Evolutionary conservation across 2,797 vertebrate genomes (phyloP).

Genomic region (Chloroceryle amazona): DNA sequence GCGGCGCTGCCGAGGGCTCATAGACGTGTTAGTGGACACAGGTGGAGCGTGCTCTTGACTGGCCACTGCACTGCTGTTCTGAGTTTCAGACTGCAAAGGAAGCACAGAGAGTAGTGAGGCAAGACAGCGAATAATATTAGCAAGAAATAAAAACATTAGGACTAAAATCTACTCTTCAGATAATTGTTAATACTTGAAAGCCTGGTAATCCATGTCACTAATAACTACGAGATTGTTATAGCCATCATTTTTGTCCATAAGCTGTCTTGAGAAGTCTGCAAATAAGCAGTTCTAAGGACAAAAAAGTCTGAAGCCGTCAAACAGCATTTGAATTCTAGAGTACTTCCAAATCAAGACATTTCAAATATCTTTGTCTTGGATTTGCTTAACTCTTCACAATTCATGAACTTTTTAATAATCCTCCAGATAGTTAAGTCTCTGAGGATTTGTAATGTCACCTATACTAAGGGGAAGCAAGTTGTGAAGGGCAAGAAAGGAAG

Average conservation of each 20-base stretch:
- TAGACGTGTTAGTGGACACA: conserved; percentile 66
- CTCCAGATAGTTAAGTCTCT: neutral
- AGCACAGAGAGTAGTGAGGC: neutral
- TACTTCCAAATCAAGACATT: neutral
- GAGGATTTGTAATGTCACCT: neutral
- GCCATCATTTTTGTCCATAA: neutral
- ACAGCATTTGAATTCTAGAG: neutral
- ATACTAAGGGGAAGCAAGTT: neutral
- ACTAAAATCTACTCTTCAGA: neutral
- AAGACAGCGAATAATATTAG: rapidly evolving
- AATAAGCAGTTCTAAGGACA: neutral
- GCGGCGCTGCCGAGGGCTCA: conserved; percentile 92
- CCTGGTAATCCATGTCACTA: neutral
- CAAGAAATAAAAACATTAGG: neutral
- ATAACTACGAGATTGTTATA: rapidly evolving
- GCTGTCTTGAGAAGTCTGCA: neutral
- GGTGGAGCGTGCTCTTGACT: conserved; percentile 58
- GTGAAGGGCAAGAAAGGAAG: neutral
- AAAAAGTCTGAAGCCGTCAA: neutral
- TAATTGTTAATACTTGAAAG: neutral
- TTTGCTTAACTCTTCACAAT: neutral
- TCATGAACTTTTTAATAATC: neutral
- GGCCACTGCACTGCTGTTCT: neutral
- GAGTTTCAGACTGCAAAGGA: conserved; percentile 64
- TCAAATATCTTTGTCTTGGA: neutral